Base-by-base conservation (phyloP, 1,140 invertebrate genomes). In the Anastrepha ludens region DNA sequence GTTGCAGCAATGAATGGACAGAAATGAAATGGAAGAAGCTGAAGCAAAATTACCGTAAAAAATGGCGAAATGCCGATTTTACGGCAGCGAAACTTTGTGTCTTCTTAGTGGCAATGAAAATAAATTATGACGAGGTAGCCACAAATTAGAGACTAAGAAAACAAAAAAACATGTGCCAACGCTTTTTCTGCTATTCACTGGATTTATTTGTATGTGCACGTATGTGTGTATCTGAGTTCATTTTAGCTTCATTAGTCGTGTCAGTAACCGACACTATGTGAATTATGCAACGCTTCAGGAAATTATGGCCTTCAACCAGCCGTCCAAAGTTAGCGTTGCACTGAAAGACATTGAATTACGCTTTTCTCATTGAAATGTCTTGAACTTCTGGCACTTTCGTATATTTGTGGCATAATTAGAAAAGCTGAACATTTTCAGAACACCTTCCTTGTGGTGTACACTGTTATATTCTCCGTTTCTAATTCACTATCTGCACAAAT, bases 41-140 rank as follows among this genome's bases (percentile, higher is more conserved):
- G 5, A 17, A 74, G 67, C 39, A 81, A 81, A 81, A 81, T 81
- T 81, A 55, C 41, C 47, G 74, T 81, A 55, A 81, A 81, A 81
- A 50, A 55, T 55, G 17, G 44, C 74, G 50, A 81, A 81, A 55
- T 29, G 29, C 29, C 29, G 29, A 81, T 81, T 81, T 81, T 81
- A 81, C 20, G 47, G 50, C 74, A 81, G 74, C 44, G 74, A 55
- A 81, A 55, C 7, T 20, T 81, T 55, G 47, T 29, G 74, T 67
- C 50, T 15, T 81, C 74, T 55, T n/a, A 55, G 15, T 81, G 74
- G 47, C 74, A 81, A n/a, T 20, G 74, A 17, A 58, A 81, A 55
- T 81, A 81, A 55, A 81, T 81, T 81, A 81, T 81, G 74, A 81
- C 74, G 29, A 81, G 44, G 20, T 29, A 58, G 11, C 44, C 74